Evolutionary conservation across 2,797 vertebrate genomes (phyloP), one percentile per base, ranked within the genome.

Genomic region (Sparus aurata): DNA sequence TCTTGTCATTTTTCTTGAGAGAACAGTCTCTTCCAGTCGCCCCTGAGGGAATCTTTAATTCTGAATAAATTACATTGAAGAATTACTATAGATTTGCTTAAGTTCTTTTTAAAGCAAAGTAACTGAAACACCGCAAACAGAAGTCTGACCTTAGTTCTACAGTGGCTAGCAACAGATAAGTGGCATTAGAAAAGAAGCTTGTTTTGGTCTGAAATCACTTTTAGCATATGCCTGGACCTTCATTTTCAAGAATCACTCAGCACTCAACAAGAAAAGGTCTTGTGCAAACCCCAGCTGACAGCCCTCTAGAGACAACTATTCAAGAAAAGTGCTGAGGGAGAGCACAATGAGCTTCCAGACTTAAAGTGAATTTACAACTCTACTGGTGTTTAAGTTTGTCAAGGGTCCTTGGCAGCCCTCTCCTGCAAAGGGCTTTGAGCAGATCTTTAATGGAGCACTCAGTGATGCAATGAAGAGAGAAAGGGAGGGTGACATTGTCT

Each of bases 361-460:
- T 88, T 47, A 57, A 80, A 79, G 72, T 86, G 85, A 89, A 88
- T 86, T 87, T 85, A 87, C 73, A 3, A 79, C 59, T 79, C 57
- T 60, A 64, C 59, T 58, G 61, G 43, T n/a, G 43, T 17, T 82
- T 74, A 80, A 85, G 82, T 38, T 74, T 57, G 81, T 89, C 74
- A 70, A 79, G 81, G 73, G 78, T 83, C 65, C 84, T 77, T 46
- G 41, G 75, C 69, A 79, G 71, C 47, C 22, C 43, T 69, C 60
- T 65, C 17, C 5, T 41, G 34, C 57, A 23, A 79, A 78, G 47
- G 59, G 54, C 72, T 75, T 78, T 38, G 50, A 88, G 68, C 23
- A 5, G 50, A 60, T 68, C 74, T 66, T 69, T 86, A 86, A 89
- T 85, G 79, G 80, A 83, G 69, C 83, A 74, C 79, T 83, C 80